These are phyloP conservation scores for Acleris laterana DNA, from an alignment of 2,888 invertebrate genomes.

Conservation along the genomic window DNA sequence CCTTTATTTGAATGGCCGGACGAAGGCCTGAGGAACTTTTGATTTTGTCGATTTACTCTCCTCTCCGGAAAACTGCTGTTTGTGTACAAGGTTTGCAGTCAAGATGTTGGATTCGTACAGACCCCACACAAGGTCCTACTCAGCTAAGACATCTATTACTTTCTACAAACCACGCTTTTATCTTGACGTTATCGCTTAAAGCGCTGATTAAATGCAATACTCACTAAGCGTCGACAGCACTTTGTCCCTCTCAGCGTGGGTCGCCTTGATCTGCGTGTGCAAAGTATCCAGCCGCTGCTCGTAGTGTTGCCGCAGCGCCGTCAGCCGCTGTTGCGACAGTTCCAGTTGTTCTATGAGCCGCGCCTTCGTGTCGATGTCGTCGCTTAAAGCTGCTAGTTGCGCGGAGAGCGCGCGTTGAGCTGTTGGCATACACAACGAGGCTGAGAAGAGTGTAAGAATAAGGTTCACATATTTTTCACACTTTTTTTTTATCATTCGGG, in stretches of 20 bases:
- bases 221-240: conserved; percentile 87
- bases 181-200: not conserved
- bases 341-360: conserved; percentile 97
- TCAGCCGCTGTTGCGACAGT: conserved; percentile 92
- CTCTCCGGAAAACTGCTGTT: too few species aligned
- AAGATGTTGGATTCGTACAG: too few species aligned
- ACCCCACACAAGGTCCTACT: too few species aligned
- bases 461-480: not conserved
- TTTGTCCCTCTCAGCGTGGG: conserved; percentile 95
- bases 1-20: too few species aligned
- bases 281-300: conserved; percentile 95
- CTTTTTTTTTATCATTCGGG: too few species aligned
- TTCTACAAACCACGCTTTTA: not conserved
- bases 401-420: conserved; percentile 87
- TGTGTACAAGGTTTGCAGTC: too few species aligned
- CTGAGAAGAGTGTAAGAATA: not conserved
- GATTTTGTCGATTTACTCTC: too few species aligned
- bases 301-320: conserved; percentile 94
- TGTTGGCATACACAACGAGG: conserved; percentile 38
- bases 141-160: too few species aligned
- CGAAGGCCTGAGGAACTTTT: too few species aligned
- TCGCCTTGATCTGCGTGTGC: conserved; percentile 92
- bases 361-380: conserved; percentile 97
- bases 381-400: conserved; percentile 94
- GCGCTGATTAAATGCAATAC: not conserved